Percentiles rank a stretch among this genome's conserved stretches.
phyloP scores from a whole-genome alignment of 2,797 vertebrate species.

The Coregonus suidteri region DNA sequence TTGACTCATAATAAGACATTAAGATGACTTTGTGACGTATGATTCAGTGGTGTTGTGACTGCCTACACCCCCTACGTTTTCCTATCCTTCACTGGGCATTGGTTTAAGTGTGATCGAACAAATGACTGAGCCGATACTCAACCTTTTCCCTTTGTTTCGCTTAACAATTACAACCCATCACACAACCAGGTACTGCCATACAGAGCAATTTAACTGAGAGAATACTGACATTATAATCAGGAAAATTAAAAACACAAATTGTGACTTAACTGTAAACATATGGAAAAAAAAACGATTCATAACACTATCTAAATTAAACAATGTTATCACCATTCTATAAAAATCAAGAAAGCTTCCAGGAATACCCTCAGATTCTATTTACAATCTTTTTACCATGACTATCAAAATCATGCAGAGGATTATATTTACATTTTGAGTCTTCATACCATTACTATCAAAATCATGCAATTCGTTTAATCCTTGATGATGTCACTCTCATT shows the following conservation, averaged over 20 bases:
- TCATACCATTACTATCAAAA: not conserved
- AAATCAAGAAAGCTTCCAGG: not conserved
- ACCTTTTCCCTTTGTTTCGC: not conserved
- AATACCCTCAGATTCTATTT: not conserved
- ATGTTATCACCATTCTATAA: not conserved
- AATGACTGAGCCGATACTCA: not conserved
- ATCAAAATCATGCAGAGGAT: too few relatives aligned
- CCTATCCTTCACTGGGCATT: not conserved
- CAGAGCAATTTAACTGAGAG: not conserved
- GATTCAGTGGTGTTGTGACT: conserved; percentile 14
- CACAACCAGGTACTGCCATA: too few relatives aligned
- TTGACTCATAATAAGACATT: not conserved
- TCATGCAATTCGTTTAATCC: not conserved
- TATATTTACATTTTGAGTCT: too few relatives aligned
- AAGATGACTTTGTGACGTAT: not conserved
- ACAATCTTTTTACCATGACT: not conserved
- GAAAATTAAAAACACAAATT: not conserved
- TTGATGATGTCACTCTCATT: not conserved
- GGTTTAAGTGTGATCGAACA: not conserved
- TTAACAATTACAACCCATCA: not conserved
- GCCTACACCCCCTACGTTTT: conserved; percentile 1
- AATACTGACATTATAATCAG: not conserved
- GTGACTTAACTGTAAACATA: not conserved
- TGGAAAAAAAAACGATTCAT: not conserved
- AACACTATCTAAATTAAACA: not conserved